Evolutionary conservation across 2,797 vertebrate genomes (phyloP).

Genomic region (Oryzias sinensis): DNA sequence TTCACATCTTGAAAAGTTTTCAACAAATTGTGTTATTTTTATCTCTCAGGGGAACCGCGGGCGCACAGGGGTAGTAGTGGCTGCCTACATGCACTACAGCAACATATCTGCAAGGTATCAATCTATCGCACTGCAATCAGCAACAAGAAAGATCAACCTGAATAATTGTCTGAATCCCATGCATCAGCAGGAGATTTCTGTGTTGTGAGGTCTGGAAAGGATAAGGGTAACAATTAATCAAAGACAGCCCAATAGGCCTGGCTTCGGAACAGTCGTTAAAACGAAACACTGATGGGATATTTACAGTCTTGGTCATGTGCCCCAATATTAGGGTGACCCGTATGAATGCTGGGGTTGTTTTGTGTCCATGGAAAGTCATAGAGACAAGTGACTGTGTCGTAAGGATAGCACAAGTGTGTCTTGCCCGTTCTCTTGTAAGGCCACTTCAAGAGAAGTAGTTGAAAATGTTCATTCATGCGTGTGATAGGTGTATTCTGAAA

Average conservation of each 20-base stretch:
- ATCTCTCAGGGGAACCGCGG: slow-evolving; percentile 86
- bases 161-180: neutral
- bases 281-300: slow-evolving; percentile 49
- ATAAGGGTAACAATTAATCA: slow-evolving; percentile 29
- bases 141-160: no score
- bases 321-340: no score
- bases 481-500: no score
- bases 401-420: no score
- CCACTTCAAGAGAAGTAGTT: no score
- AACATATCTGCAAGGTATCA: slow-evolving; percentile 93
- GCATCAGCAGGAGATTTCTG: neutral
- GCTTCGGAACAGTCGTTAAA: slow-evolving; percentile 25
- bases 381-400: no score
- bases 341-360: no score
- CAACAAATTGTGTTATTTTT: slow-evolving; percentile 1
- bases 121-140: neutral
- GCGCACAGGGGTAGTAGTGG: slow-evolving; percentile 89
- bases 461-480: no score
- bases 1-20: neutral
- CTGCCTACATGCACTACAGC: slow-evolving; percentile 97
- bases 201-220: slow-evolving; percentile 20
- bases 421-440: no score
- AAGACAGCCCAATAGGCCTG: slow-evolving; percentile 17
- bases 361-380: no score
- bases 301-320: slow-evolving; percentile 17